Percentiles rank a stretch among this genome's conserved stretches.
phyloP scores from a whole-genome alignment of 2,113 vertebrate species.

The western clawed frog (Xenopus tropicalis) region UCB_Xtro_10.0 CM004445.2:99887501-99888000 shows the following conservation, averaged over 20 bases:
- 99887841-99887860: conserved; percentile 34
- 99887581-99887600: too few relatives aligned
- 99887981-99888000: background rate
- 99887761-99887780: background rate
- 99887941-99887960: background rate
- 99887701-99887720: background rate
- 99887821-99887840: conserved; percentile 1
- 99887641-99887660: background rate
- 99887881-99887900: conserved; percentile 18
- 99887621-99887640: background rate
- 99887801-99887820: background rate
- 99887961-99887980: conserved; percentile 1
- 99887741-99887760: background rate
- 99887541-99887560: too few relatives aligned
- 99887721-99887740: background rate
- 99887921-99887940: conserved; percentile 29
- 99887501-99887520: too few relatives aligned
- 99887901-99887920: conserved; percentile 22
- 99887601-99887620: background rate
- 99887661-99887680: background rate
- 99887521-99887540: too few relatives aligned
- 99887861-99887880: conserved; percentile 44
- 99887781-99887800: background rate
- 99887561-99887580: too few relatives aligned
- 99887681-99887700: background rate